Evolutionary conservation across 2,113 vertebrate species (phyloP), one percentile per base, ranked within the genome.

Genomic region (Cynocephalus volans): DNA sequence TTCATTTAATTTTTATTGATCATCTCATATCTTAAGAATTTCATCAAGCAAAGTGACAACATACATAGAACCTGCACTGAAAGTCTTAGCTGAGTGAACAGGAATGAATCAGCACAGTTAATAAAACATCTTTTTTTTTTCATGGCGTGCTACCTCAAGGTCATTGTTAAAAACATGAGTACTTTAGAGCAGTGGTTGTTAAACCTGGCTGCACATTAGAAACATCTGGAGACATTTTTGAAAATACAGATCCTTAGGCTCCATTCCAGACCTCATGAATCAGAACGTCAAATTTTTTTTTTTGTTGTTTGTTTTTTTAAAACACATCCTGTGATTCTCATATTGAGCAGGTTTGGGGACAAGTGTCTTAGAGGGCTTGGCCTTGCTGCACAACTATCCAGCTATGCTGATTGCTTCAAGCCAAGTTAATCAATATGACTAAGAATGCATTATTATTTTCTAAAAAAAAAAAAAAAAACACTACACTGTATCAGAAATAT

Each of bases 1-100:
- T 88, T 92, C 67, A 95, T 92, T 93, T 95, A 54, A 96, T 95
- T 93, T 92, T 83, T 81, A 94, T 95, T 60, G 58, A 81, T 95
- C 17, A 0, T 50, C 54, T 95, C 69, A 65, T 92, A 76, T 94
- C 52, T 96, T 96, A 65, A 92, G 83, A 89, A 50, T 96, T 91
- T 93, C 80, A 95, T 96, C 84, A 86, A 89, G 56, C 65, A 80
- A 87, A 96, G 75, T 76, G 75, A 92, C 67, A 92, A 60, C 48
- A 65, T 41, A 21, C 82, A 86, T 41, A 88, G 52, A 86, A 77
- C 14, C 67, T 95, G 73, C 10, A 19, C 65, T 56, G n/a, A 94
- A 56, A 69, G 69, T 56, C 89, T 98, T 89, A 89, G 79, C 65
- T 87, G 87, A 89, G 56, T 64, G 58, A 69, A 82, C 64, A 64